Percentiles rank a stretch among this genome's conserved stretches.
Conservation (phyloP, 2,888 invertebrate genomes). For the Cosmopolites sordidus region DNA sequence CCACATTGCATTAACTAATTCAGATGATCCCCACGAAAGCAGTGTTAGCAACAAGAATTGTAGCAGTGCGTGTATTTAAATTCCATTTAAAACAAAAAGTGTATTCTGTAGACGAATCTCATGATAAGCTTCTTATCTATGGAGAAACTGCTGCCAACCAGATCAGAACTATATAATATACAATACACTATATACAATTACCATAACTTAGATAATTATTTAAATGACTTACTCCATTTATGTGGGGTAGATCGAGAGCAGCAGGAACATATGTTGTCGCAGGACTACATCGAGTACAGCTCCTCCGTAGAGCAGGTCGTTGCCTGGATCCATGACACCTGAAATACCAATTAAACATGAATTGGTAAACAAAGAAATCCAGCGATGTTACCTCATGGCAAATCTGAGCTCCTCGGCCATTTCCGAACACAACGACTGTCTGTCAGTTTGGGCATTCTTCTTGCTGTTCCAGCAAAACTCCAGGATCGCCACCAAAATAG, state of each 20-base stretch:
- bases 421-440: conserved; percentile 88
- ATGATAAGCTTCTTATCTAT: too few species aligned
- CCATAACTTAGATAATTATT: too few species aligned
- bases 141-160: too few species aligned
- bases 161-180: too few species aligned
- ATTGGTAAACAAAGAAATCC: neutral
- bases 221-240: conserved; percentile 53
- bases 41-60: too few species aligned
- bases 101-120: too few species aligned
- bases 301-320: conserved; percentile 72
- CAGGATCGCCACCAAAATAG: conserved; percentile 86
- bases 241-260: conserved; percentile 53
- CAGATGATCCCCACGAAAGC: too few species aligned
- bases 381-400: conserved; percentile 56
- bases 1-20: too few species aligned
- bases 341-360: neutral
- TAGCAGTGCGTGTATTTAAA: too few species aligned
- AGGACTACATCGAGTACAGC: conserved; percentile 72
- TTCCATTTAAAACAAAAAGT: too few species aligned
- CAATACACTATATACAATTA: too few species aligned
- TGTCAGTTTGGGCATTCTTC: conserved; percentile 77
- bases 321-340: conserved; percentile 80
- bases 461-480: conserved; percentile 95
- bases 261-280: conserved; percentile 72
- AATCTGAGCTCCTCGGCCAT: conserved; percentile 91